phyloP scores from a whole-genome alignment of 2,797 vertebrate species.

The Dendrocincla fuliginosa region DNA sequence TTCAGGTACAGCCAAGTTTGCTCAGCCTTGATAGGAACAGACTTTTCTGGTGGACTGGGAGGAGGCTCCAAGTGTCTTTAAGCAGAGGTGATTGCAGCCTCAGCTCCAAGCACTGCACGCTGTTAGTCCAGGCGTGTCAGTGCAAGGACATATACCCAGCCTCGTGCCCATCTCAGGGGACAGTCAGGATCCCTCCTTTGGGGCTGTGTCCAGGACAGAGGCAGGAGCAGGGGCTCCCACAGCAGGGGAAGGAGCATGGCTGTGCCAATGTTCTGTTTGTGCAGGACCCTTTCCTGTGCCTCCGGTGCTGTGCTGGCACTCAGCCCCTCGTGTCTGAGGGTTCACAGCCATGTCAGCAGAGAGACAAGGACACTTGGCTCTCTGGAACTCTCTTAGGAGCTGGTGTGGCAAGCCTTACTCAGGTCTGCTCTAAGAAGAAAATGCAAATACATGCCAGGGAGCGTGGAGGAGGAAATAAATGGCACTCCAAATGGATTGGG shows the following conservation, averaged over 20 bases:
- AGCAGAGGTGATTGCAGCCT: background rate
- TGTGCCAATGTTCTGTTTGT: background rate
- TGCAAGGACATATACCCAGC: accelerated
- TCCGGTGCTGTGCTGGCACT: background rate
- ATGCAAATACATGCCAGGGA: background rate
- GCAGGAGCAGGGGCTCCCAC: background rate
- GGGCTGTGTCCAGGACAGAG: background rate
- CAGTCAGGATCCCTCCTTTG: accelerated
- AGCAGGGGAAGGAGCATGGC: accelerated
- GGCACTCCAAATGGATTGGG: constrained; percentile 10
- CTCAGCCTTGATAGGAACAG: accelerated
- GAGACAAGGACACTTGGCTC: background rate
- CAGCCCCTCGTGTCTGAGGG: background rate
- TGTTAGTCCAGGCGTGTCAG: too few relatives aligned
- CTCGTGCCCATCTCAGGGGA: accelerated
- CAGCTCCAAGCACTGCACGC: accelerated
- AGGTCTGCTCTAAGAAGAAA: background rate
- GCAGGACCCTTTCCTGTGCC: accelerated
- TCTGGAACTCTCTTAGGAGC: background rate
- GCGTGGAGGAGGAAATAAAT: background rate
- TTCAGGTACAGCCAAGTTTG: background rate
- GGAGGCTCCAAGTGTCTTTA: background rate
- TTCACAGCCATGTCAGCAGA: accelerated
- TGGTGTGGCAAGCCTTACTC: background rate
- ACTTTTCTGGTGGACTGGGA: background rate